Evolutionary conservation across 2,888 invertebrate genomes (phyloP).

Genomic region (Idaea dimidiata): DNA sequence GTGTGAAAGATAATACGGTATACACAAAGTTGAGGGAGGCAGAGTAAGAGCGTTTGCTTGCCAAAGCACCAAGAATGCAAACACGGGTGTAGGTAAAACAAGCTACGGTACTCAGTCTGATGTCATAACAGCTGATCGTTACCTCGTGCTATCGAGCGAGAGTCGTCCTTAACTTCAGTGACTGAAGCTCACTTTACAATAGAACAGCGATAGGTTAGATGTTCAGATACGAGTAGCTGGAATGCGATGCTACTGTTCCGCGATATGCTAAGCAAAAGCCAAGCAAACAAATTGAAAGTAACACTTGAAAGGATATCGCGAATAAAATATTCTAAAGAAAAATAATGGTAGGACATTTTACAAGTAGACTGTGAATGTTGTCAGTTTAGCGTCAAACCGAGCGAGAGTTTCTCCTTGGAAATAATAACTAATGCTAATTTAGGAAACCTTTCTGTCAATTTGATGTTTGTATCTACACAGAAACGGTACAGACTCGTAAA

Average conservation of each 20-base stretch:
- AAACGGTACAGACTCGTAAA: no score
- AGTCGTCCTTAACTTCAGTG: neutral
- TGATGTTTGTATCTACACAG: neutral
- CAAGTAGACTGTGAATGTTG: slow-evolving; percentile 6
- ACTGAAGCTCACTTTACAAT: neutral
- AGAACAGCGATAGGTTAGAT: slow-evolving; percentile 45
- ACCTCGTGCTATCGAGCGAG: slow-evolving; percentile 3
- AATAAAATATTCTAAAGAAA: slow-evolving; percentile 46
- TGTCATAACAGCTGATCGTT: slow-evolving; percentile 19
- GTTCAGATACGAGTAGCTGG: slow-evolving; percentile 61
- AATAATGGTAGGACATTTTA: slow-evolving; percentile 27
- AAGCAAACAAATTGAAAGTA: slow-evolving; percentile 71
- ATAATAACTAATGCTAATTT: neutral
- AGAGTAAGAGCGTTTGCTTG: slow-evolving; percentile 70
- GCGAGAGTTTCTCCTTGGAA: neutral
- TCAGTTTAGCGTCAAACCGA: neutral
- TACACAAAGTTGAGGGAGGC: slow-evolving; percentile 64
- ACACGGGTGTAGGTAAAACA: slow-evolving; percentile 61
- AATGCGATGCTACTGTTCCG: slow-evolving; percentile 68
- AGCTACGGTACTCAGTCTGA: slow-evolving; percentile 16
- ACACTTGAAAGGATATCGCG: slow-evolving; percentile 46
- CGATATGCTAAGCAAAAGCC: slow-evolving; percentile 75
- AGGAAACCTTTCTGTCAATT: neutral
- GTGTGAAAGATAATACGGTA: slow-evolving; percentile 66
- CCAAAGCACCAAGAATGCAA: slow-evolving; percentile 70